phyloP scores from a whole-genome alignment of 1,140 invertebrate genomes.

The Coptotermes formosanus region DNA sequence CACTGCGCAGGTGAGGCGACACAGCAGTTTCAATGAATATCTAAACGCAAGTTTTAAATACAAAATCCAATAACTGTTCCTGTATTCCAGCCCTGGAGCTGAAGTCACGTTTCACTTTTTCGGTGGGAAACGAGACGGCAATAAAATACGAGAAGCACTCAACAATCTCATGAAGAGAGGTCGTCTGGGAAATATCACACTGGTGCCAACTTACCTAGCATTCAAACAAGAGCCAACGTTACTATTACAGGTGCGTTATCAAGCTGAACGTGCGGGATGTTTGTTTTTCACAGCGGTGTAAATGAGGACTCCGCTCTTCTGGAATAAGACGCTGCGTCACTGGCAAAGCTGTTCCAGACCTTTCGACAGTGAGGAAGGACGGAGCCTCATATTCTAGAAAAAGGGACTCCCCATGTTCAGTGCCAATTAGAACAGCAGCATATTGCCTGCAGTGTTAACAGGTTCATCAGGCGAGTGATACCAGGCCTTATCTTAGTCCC shows the following conservation, averaged over 20 bases:
- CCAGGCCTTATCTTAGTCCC: not conserved
- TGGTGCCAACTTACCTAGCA: conserved; percentile 60
- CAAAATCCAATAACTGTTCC: too few relatives aligned
- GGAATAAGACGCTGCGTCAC: not conserved
- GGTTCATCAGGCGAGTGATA: not conserved
- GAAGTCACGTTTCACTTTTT: conserved; percentile 65
- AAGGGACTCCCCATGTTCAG: too few relatives aligned
- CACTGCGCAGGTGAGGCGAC: too few relatives aligned
- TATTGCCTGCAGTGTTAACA: not conserved
- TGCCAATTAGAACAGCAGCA: not conserved
- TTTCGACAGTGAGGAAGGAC: not conserved
- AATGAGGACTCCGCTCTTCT: too few relatives aligned
- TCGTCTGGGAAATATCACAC: conserved; percentile 59
- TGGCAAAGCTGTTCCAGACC: not conserved
- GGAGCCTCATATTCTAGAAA: not conserved
- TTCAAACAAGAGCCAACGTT: conserved; percentile 59
- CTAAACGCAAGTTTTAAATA: too few relatives aligned
- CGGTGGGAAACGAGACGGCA: conserved; percentile 57
- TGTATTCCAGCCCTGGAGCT: conserved; percentile 51
- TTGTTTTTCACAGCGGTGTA: too few relatives aligned
- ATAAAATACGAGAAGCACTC: conserved; percentile 59
- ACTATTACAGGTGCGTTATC: conserved; percentile 51
- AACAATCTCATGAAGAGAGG: conserved; percentile 61
- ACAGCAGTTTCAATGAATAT: too few relatives aligned
- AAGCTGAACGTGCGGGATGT: too few relatives aligned